Percentiles rank a stretch among this genome's conserved stretches.
phyloP scores from a whole-genome alignment of 2,797 vertebrate species.

The Pangasius macronema region DNA sequence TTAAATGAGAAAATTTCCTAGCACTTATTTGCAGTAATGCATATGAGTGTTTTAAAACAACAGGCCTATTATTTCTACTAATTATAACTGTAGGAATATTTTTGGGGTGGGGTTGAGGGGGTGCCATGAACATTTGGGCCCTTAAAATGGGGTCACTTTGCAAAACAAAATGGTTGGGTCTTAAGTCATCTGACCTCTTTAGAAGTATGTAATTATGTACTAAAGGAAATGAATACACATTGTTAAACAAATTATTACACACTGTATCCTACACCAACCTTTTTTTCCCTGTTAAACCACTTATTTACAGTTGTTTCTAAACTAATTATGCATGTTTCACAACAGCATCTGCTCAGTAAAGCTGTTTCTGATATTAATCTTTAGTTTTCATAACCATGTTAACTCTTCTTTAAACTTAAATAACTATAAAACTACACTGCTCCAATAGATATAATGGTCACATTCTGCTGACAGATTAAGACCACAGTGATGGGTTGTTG shows the following conservation, averaged over 20 bases:
- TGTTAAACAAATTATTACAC: slow-evolving; percentile 19
- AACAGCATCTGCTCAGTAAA: neutral
- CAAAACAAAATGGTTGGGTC: neutral
- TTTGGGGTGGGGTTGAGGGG: neutral
- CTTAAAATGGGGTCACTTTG: neutral
- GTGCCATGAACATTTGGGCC: neutral
- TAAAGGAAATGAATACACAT: neutral
- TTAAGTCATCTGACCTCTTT: neutral
- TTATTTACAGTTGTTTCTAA: neutral
- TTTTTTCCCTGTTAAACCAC: neutral
- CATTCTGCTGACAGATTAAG: neutral
- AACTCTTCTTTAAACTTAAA: neutral
- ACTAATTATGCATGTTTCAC: neutral
- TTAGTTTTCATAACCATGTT: neutral
- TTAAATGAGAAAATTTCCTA: neutral
- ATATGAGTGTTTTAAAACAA: neutral
- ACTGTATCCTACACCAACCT: neutral
- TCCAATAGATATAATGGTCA: neutral
- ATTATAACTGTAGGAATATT: neutral
- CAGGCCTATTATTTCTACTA: neutral
- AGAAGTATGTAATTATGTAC: neutral
- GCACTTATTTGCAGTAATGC: neutral
- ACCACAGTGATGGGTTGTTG: neutral
- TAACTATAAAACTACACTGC: neutral
- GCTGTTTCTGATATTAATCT: neutral